Evolutionary conservation across 2,113 vertebrate species (phyloP).

Genomic region (Casuarius casuarius): DNA sequence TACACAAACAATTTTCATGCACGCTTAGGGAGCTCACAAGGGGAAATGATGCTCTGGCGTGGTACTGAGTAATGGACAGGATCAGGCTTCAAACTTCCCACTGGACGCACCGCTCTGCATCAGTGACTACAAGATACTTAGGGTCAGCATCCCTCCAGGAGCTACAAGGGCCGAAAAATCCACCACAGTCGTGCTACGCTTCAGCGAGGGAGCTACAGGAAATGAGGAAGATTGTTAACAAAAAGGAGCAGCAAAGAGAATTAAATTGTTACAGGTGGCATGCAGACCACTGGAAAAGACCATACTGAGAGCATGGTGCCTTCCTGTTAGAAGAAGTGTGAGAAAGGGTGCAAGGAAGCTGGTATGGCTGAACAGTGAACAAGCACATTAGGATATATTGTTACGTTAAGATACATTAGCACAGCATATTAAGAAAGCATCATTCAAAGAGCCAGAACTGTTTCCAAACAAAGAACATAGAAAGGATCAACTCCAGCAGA

Average conservation of each 20-base stretch:
- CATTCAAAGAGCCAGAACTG: neutral
- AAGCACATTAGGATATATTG: neutral
- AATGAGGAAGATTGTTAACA: neutral
- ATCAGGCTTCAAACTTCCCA: neutral
- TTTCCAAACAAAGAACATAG: neutral
- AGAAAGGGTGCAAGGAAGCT: neutral
- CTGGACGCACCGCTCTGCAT: neutral
- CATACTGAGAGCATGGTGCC: accelerated
- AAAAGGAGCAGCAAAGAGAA: neutral
- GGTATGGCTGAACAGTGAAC: accelerated
- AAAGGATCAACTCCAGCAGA: neutral
- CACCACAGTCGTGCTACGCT: neutral
- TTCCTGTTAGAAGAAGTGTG: neutral
- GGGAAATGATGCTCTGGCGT: neutral
- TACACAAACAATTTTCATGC: neutral
- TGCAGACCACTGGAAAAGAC: neutral
- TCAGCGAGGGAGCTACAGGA: neutral
- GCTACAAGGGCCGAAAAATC: neutral
- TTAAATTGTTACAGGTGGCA: neutral
- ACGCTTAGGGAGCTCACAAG: neutral
- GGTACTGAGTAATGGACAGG: neutral
- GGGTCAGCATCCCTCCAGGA: neutral
- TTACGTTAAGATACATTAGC: neutral
- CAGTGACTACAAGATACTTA: neutral
- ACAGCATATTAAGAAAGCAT: neutral